Conservation (phyloP, 2,797 vertebrate genomes). For the Distichodus sexfasciatus region DNA sequence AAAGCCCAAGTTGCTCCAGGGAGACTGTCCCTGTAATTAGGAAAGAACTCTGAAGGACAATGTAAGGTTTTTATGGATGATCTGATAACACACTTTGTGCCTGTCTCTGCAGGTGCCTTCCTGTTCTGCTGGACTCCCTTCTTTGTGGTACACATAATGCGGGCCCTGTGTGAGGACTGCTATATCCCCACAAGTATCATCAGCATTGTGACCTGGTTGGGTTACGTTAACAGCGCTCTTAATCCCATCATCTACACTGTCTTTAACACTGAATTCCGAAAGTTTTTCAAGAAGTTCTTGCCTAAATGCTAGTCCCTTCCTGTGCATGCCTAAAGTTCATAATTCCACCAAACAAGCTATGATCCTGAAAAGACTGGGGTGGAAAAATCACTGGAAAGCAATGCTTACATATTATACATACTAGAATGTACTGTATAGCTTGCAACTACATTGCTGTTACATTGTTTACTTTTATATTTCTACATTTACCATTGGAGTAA, state of each 20-base stretch:
- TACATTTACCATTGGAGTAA: slow-evolving; percentile 10
- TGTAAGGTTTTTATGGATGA: background rate
- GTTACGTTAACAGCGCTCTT: slow-evolving; percentile 93
- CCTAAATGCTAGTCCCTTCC: slow-evolving; percentile 65
- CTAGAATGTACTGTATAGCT: slow-evolving; percentile 17
- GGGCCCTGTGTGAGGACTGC: slow-evolving; percentile 83
- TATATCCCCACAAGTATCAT: slow-evolving; percentile 76
- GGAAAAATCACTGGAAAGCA: slow-evolving; percentile 17
- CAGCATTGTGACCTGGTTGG: slow-evolving; percentile 94
- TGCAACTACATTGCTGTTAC: background rate
- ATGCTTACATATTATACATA: slow-evolving; percentile 16
- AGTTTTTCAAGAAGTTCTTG: slow-evolving; percentile 85
- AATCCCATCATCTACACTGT: slow-evolving; percentile 93
- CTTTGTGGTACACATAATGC: slow-evolving; percentile 89
- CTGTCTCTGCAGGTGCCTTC: slow-evolving; percentile 78
- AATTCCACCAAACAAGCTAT: background rate
- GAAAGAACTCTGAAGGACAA: too few species aligned
- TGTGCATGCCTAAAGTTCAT: background rate
- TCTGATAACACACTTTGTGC: background rate
- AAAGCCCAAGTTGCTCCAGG: too few species aligned
- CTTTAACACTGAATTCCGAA: slow-evolving; percentile 91
- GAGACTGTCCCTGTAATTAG: too few species aligned
- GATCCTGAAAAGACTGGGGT: slow-evolving; percentile 14
- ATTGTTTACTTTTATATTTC: background rate
- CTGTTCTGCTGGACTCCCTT: slow-evolving; percentile 97